Conservation (phyloP, 2,113 vertebrate species). For the Ahaetulla prasina region DNA sequence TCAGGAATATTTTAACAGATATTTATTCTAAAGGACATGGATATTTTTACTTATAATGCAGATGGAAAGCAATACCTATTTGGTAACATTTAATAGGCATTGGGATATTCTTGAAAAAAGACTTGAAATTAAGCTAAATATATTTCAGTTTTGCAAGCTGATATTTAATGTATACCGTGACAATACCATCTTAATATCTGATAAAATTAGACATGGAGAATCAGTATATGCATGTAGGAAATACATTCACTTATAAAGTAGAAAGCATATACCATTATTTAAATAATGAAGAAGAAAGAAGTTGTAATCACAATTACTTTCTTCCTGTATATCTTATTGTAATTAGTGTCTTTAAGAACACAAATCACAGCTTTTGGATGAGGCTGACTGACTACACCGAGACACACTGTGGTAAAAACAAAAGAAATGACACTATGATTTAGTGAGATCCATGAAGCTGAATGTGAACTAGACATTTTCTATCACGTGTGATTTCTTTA, state of each 20-base stretch:
- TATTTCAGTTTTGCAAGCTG: background rate
- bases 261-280: background rate
- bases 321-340: background rate
- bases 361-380: background rate
- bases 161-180: background rate
- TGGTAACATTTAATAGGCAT: background rate
- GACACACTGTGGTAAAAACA: background rate
- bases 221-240: background rate
- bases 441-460: background rate
- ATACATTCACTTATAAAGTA: background rate
- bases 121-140: background rate
- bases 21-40: background rate
- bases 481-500: background rate
- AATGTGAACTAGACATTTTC: background rate
- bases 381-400: background rate
- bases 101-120: background rate
- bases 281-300: background rate
- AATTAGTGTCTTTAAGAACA: background rate
- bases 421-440: background rate
- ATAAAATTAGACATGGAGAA: background rate
- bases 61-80: background rate
- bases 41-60: background rate
- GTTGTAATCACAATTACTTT: too few species aligned
- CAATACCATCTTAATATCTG: background rate
- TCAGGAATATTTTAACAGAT: background rate